These are phyloP conservation scores for Acrossocheilus fasciatus DNA, from an alignment of 2,797 vertebrate species.

Conservation along the genomic window DNA sequence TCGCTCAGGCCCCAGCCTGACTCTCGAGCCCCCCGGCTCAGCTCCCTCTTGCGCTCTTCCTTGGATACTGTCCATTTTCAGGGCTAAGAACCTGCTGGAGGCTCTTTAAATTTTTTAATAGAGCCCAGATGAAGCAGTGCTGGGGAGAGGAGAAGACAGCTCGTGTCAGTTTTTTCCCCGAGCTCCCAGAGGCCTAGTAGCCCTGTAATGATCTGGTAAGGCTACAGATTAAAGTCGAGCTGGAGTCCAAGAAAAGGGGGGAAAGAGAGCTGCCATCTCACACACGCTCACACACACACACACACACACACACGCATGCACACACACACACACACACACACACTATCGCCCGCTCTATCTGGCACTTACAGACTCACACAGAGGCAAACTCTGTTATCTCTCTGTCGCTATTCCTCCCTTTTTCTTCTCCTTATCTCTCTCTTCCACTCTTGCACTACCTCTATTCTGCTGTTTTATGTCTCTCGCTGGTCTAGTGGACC, in stretches of 20 bases:
- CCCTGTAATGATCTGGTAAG: constrained; percentile 71
- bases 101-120: constrained; percentile 70
- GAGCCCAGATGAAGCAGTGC: constrained; percentile 69
- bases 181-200: constrained; percentile 68
- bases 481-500: constrained; percentile 39
- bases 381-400: constrained; percentile 53
- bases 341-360: constrained; percentile 48
- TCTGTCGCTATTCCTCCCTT: constrained; percentile 43
- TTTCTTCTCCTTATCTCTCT: constrained; percentile 54
- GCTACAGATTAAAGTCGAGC: constrained; percentile 67
- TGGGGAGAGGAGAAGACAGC: constrained; percentile 67
- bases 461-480: constrained; percentile 39
- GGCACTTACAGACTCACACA: constrained; percentile 53
- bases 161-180: constrained; percentile 68
- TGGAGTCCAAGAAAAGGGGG: constrained; percentile 64
- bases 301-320: not conserved
- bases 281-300: not conserved
- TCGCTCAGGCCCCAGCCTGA: constrained; percentile 53
- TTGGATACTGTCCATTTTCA: constrained; percentile 71
- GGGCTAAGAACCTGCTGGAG: constrained; percentile 70
- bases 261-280: constrained; percentile 61
- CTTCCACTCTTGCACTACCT: constrained; percentile 41
- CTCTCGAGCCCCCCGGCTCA: constrained; percentile 55
- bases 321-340: constrained; percentile 37
- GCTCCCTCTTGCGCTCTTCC: constrained; percentile 63